These are phyloP conservation scores for Tachina fera DNA, from an alignment of 2,888 invertebrate genomes.

Conservation along the genomic window DNA sequence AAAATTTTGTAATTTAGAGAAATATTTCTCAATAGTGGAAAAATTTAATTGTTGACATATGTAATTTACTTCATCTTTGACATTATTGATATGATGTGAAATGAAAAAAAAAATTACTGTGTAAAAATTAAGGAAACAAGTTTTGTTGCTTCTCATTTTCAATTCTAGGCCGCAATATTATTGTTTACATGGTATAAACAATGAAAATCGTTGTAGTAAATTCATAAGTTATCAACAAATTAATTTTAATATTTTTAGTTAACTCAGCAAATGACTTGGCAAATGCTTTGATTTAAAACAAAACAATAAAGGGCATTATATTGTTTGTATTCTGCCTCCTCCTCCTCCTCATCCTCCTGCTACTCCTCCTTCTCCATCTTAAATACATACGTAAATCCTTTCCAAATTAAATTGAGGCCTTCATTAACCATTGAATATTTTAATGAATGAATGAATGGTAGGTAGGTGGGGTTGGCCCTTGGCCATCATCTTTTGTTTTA, in stretches of 20 bases:
- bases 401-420: constrained; percentile 17
- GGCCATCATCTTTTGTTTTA: constrained; percentile 28
- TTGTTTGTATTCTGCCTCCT: not conserved
- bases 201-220: too few species aligned
- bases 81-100: too few species aligned
- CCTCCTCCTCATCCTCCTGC: not conserved
- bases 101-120: too few species aligned
- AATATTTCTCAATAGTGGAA: too few species aligned
- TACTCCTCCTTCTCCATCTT: not conserved
- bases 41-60: too few species aligned
- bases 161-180: not conserved
- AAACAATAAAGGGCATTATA: not conserved
- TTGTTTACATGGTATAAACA: too few species aligned
- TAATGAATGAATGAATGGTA: constrained; percentile 21
- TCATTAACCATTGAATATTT: constrained; percentile 29
- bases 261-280: not conserved
- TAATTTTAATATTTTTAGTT: not conserved
- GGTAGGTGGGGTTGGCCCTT: constrained; percentile 1
- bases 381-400: not conserved
- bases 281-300: not conserved
- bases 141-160: too few species aligned
- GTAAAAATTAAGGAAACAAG: too few species aligned
- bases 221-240: not conserved
- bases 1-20: too few species aligned
- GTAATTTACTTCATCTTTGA: too few species aligned